These are phyloP conservation scores for Phataginus tricuspis DNA, from an alignment of 2,797 vertebrate genomes.

Conservation along the genomic window DNA sequence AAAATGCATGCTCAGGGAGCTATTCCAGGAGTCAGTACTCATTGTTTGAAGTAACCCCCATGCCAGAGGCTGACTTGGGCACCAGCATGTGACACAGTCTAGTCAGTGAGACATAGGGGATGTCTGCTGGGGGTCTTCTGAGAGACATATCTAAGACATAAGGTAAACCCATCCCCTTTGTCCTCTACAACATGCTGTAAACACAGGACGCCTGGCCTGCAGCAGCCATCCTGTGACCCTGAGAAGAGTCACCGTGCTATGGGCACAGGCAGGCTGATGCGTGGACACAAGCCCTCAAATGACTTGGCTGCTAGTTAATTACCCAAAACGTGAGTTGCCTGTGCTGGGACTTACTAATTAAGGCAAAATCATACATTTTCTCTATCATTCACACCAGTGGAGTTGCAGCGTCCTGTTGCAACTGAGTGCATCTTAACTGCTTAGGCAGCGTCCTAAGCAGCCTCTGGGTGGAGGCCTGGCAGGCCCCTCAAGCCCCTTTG, in stretches of 20 bases:
- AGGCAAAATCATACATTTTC: not conserved
- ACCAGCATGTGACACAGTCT: not conserved
- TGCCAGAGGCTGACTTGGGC: not conserved
- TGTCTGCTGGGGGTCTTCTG: not conserved
- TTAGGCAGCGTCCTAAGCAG: not conserved
- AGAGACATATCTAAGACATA: not conserved
- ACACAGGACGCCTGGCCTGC: not conserved
- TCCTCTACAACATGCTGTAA: not conserved
- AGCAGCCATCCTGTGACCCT: not conserved
- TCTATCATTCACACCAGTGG: not conserved
- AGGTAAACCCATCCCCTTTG: not conserved
- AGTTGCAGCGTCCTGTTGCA: not conserved
- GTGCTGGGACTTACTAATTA: not conserved
- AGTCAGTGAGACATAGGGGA: not conserved
- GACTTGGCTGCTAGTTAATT: not conserved
- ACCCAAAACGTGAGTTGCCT: not conserved
- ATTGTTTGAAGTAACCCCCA: not conserved
- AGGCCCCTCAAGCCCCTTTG: not conserved
- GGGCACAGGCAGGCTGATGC: not conserved
- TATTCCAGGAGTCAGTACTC: not conserved
- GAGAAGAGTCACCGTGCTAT: not conserved
- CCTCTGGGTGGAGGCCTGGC: not conserved
- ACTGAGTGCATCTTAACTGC: not conserved
- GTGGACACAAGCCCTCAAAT: not conserved
- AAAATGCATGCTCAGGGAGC: fast-evolving